phyloP scores from a whole-genome alignment of 2,113 vertebrate genomes.

The Sander vitreus region DNA sequence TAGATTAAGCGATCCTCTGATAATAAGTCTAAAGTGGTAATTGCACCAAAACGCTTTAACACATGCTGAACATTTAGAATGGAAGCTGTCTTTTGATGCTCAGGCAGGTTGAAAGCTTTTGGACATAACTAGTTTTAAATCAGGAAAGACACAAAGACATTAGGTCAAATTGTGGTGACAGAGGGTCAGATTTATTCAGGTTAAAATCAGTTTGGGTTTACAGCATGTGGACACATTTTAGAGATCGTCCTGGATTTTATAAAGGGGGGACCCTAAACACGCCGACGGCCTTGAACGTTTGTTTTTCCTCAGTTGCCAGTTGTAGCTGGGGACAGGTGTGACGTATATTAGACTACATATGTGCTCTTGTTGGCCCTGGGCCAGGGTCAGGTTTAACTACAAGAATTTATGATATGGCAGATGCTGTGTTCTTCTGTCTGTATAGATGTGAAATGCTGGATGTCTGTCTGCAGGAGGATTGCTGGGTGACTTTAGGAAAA shows the following conservation, averaged over 20 bases:
- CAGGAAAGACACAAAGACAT: background rate
- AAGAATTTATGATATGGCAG: slow-evolving; percentile 51
- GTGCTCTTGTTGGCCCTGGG: slow-evolving; percentile 6
- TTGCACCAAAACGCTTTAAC: background rate
- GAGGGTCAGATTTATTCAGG: slow-evolving; percentile 34
- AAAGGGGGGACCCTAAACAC: background rate
- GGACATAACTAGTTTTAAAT: slow-evolving; percentile 6
- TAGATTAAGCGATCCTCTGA: background rate
- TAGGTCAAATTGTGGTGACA: background rate
- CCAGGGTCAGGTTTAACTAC: slow-evolving; percentile 27
- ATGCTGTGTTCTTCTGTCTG: slow-evolving; percentile 27
- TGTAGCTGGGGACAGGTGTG: slow-evolving; percentile 47
- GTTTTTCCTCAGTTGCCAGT: slow-evolving; percentile 22
- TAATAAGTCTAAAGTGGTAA: background rate
- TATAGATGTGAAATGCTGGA: slow-evolving; percentile 20
- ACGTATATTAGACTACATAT: slow-evolving; percentile 5
- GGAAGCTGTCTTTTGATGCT: background rate
- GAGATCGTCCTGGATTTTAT: slow-evolving; percentile 14
- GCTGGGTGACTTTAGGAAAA: slow-evolving; percentile 26
- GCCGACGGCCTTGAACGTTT: background rate
- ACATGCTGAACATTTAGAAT: background rate
- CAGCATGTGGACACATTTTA: slow-evolving; percentile 10
- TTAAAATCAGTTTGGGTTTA: slow-evolving; percentile 27
- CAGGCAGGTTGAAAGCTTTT: slow-evolving; percentile 3
- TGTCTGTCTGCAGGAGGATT: slow-evolving; percentile 31